phyloP scores from a whole-genome alignment of 37 sponge, comb jelly and placozoan genomes.

The Ianthella basta region DNA sequence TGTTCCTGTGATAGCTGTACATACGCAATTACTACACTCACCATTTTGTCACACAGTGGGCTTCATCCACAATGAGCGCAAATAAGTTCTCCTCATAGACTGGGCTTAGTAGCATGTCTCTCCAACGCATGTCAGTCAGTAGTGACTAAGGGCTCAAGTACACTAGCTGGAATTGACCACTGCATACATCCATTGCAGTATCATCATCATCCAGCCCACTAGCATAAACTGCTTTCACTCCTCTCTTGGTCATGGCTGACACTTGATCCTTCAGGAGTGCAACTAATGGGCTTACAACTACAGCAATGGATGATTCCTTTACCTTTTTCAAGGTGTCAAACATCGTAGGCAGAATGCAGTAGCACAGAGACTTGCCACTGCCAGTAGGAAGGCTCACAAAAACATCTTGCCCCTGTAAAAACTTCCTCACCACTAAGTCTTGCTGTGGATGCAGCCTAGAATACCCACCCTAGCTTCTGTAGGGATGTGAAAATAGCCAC shows the following conservation, averaged over 20 bases:
- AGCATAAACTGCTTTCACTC: no score
- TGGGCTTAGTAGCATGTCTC: neutral
- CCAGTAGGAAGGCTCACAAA: neutral
- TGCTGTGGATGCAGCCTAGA: neutral
- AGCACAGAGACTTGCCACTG: neutral
- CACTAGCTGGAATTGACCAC: neutral
- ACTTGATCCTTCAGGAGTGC: neutral
- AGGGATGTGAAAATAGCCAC: no score
- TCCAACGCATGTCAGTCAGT: neutral
- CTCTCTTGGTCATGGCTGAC: neutral
- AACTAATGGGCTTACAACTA: neutral
- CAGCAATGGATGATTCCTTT: neutral
- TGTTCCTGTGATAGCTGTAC: no score
- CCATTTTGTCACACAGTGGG: conserved; percentile 12
- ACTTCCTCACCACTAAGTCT: neutral
- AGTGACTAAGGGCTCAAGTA: neutral
- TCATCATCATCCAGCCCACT: no score
- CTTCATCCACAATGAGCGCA: conserved; percentile 5
- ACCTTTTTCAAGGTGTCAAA: neutral
- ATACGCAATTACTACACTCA: neutral
- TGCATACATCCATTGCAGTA: no score
- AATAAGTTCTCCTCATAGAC: neutral
- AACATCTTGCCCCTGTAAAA: neutral
- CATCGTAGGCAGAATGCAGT: neutral
- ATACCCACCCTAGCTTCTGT: neutral